Evolutionary conservation across 1,140 invertebrate genomes (phyloP).

Genomic region (Bilobella aurantiaca): DNA sequence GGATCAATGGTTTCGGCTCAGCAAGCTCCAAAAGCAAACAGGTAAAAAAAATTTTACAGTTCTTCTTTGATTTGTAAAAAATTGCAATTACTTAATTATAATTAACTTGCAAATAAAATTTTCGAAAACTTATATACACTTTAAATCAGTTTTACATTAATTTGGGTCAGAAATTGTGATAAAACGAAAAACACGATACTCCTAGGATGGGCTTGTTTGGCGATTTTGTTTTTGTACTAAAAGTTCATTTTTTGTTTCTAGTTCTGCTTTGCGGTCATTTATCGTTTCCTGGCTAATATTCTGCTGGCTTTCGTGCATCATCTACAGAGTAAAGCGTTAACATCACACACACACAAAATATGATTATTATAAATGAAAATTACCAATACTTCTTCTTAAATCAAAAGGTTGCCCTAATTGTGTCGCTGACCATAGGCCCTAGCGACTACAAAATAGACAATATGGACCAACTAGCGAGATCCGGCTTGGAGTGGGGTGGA

Average conservation of each 20-base stretch:
- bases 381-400: too few relatives aligned
- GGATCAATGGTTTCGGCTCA: conserved; percentile 27
- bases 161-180: too few relatives aligned
- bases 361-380: too few relatives aligned
- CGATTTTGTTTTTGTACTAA: neutral
- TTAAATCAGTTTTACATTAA: too few relatives aligned
- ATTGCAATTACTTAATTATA: too few relatives aligned
- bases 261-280: conserved; percentile 25
- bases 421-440: conserved; percentile 31
- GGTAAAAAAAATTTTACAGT: too few relatives aligned
- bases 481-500: conserved; percentile 30
- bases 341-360: neutral
- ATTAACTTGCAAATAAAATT: too few relatives aligned
- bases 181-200: too few relatives aligned
- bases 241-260: neutral
- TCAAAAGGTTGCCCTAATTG: conserved; percentile 28
- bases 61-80: too few relatives aligned
- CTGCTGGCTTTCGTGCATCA: conserved; percentile 29
- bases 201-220: too few relatives aligned
- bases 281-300: conserved; percentile 33
- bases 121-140: too few relatives aligned
- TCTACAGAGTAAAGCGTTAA: conserved; percentile 24
- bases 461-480: conserved; percentile 13
- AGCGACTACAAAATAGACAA: conserved; percentile 26
- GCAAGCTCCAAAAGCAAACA: conserved; percentile 27